Evolutionary conservation across 2,888 invertebrate species (phyloP).

Genomic region (Drosophila suboccidentalis): DNA sequence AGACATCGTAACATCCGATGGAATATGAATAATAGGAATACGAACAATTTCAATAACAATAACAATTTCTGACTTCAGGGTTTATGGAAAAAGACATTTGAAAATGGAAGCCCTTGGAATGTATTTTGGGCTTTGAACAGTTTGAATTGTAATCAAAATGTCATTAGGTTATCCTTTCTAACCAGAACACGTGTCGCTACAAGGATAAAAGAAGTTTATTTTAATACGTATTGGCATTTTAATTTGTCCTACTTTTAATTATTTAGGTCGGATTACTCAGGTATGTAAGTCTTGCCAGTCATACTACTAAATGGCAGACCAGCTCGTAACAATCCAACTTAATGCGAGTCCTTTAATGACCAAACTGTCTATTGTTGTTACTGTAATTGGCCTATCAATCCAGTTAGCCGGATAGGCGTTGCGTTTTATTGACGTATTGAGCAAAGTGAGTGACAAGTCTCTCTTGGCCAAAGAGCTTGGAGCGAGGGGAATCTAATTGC

Average conservation of each 20-base stretch:
- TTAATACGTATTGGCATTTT: slow-evolving; percentile 31
- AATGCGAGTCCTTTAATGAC: slow-evolving; percentile 23
- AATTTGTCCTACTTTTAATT: slow-evolving; percentile 45
- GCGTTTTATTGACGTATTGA: slow-evolving; percentile 52
- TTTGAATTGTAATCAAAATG: slow-evolving; percentile 67
- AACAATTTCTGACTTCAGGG: slow-evolving; percentile 27
- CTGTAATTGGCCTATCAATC: slow-evolving; percentile 53
- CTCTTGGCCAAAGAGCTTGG: background rate
- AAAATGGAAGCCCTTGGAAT: slow-evolving; percentile 29
- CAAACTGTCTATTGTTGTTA: slow-evolving; percentile 12
- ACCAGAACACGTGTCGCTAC: background rate
- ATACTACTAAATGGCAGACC: slow-evolving; percentile 28
- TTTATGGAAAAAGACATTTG: slow-evolving; percentile 16
- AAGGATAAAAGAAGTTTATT: background rate
- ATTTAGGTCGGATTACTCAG: slow-evolving; percentile 31
- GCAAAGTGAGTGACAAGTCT: slow-evolving; percentile 54
- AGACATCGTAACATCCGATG: background rate
- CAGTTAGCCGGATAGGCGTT: slow-evolving; percentile 24
- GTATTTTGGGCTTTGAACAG: slow-evolving; percentile 28
- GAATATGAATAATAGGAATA: background rate
- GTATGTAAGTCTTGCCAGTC: background rate
- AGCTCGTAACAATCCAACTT: slow-evolving; percentile 18
- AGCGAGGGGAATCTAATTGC: slow-evolving; percentile 43
- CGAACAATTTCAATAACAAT: slow-evolving; percentile 10
- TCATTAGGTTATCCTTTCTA: slow-evolving; percentile 52